Evolutionary conservation across 2,888 invertebrate species (phyloP).

Genomic region (Actias luna): DNA sequence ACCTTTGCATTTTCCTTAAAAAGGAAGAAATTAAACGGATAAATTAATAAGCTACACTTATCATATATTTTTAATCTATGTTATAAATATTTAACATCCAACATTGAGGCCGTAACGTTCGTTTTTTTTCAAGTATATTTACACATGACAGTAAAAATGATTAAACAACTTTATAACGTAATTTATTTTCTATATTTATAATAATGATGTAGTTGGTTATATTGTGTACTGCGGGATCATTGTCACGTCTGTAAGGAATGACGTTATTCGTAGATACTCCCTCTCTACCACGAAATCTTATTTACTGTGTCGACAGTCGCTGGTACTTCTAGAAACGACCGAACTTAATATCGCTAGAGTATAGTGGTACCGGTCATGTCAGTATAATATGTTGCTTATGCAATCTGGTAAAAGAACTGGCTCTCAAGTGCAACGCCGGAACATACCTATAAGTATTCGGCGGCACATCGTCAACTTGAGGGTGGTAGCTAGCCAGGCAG

Average conservation of each 20-base stretch:
- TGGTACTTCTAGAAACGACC: not conserved
- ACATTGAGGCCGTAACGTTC: conserved; percentile 3
- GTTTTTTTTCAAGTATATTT: not conserved
- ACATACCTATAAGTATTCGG: too few relatives aligned
- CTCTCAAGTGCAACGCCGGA: too few relatives aligned
- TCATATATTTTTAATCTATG: not conserved
- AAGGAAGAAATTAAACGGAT: too few relatives aligned
- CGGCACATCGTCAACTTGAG: too few relatives aligned
- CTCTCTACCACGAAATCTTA: not conserved
- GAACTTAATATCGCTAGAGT: not conserved
- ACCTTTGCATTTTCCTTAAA: too few relatives aligned
- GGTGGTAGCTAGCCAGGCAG: too few relatives aligned
- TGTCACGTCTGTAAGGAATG: too few relatives aligned
- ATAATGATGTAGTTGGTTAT: too few relatives aligned
- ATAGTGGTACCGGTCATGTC: not conserved
- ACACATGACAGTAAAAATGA: not conserved
- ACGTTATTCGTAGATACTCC: not conserved
- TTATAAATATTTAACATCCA: not conserved
- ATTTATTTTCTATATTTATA: not conserved
- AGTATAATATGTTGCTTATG: not conserved
- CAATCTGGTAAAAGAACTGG: too few relatives aligned
- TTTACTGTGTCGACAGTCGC: not conserved
- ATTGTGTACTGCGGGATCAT: too few relatives aligned
- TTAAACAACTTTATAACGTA: not conserved
- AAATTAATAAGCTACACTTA: too few relatives aligned